These are phyloP conservation scores for Spilogale gracilis DNA, from an alignment of 2,113 vertebrate genomes.

Conservation along the genomic window DNA sequence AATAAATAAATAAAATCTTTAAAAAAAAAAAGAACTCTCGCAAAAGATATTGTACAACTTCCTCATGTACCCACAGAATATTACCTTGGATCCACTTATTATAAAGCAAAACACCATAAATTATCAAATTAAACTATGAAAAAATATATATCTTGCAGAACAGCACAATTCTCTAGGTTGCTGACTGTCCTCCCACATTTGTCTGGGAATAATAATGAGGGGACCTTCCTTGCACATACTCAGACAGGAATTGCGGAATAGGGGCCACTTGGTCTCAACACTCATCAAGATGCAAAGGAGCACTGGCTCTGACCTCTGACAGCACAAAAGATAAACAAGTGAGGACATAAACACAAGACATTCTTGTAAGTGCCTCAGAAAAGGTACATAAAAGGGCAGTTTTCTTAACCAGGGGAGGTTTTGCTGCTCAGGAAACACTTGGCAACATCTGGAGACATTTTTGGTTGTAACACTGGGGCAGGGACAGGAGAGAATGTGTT, in stretches of 20 bases:
- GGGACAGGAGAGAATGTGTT: not conserved
- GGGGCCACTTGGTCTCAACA: not conserved
- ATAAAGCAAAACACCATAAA: slow-evolving; percentile 26
- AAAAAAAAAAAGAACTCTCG: not conserved
- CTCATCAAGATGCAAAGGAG: not conserved
- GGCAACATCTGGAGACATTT: not conserved
- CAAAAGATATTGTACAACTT: slow-evolving; percentile 39
- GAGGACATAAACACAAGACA: not conserved
- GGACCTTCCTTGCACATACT: not conserved
- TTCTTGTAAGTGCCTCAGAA: not conserved
- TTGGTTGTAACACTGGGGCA: not conserved
- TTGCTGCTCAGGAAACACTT: not conserved
- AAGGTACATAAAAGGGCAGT: not conserved
- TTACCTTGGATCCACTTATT: slow-evolving; percentile 7
- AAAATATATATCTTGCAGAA: not conserved
- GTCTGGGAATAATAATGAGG: not conserved
- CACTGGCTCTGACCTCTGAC: not conserved
- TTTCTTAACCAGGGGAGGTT: not conserved
- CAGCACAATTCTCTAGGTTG: not conserved
- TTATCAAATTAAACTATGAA: slow-evolving; percentile 52
- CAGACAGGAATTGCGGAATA: not conserved
- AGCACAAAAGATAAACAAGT: not conserved
- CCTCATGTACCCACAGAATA: not conserved
- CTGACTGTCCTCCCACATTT: not conserved
- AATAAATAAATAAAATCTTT: too few relatives aligned